Evolutionary conservation across 2,113 vertebrate genomes (phyloP), one percentile per base, ranked within the genome.

Genomic region (Pyxicephalus adspersus): DNA sequence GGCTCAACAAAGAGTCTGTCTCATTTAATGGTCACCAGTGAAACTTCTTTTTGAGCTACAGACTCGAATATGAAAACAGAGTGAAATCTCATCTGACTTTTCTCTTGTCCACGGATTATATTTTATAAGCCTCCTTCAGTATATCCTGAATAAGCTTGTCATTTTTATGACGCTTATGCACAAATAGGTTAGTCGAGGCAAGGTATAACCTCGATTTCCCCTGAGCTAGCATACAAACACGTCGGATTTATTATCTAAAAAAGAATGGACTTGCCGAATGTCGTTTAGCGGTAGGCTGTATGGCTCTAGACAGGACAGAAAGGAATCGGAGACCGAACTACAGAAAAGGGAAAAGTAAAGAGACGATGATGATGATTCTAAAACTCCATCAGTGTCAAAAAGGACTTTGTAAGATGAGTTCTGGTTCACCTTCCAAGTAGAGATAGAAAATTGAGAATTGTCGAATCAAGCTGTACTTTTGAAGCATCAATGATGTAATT

Each of bases 151-250:
- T 81, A 81, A 74, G 64, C 70, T 74, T 73, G 68, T 81, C 26
- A 26, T 65, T 74, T 81, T 81, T 28, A 2, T 81, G 79, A 74
- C 68, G 65, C 64, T 81, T 81, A 81, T 81, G 79, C 79, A 81
- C 60, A 73, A 34, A 19, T 28, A 74, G 68, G 60, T 74, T 65
- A 63, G 50, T 34, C 17, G 38, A 74, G 72, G 68, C 60, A 45
- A 52, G 20, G 50, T 55, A 19, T 74, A 64, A 65, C 55, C 67
- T 64, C 45, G 25, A 31, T 16, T 45, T 72, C 45, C 38, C 18
- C 11, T 65, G 15, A 22, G 17, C 78, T 19, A 64, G 28, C 58
- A 74, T 51, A 55, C 31, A 11, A 34, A 50, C 20, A 31, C 57
- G 29, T 19, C 25, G 55, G 70, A 74, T 73, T 28, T 74, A 74